Evolutionary conservation across 2,113 vertebrate genomes (phyloP).

Genomic region (Vombatus ursinus): DNA sequence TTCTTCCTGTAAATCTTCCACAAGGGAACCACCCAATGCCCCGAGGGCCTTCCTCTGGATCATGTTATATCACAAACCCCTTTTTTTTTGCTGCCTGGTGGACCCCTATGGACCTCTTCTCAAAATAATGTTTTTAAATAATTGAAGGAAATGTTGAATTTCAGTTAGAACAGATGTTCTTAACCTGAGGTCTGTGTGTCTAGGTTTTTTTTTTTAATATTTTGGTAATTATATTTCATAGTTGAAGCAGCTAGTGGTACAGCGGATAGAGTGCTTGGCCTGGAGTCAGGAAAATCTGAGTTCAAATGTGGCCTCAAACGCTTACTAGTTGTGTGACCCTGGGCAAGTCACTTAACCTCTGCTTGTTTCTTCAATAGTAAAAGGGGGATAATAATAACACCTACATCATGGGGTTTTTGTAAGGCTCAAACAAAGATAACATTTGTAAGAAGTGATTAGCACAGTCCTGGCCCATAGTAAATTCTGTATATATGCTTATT

Average conservation of each 20-base stretch:
- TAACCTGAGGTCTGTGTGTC: background rate
- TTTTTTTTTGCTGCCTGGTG: background rate
- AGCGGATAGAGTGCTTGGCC: background rate
- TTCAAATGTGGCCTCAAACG: background rate
- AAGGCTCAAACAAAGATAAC: background rate
- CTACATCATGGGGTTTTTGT: background rate
- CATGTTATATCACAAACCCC: background rate
- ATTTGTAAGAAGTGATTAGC: background rate
- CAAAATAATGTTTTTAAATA: background rate
- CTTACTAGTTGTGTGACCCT: background rate
- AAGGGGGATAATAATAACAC: background rate
- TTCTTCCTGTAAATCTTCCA: background rate
- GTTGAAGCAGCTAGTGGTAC: background rate
- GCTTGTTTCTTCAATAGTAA: background rate
- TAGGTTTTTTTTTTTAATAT: background rate
- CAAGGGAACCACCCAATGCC: background rate
- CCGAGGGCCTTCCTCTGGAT: background rate
- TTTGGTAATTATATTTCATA: background rate
- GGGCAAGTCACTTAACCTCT: background rate
- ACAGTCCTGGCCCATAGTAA: background rate
- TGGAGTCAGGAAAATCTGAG: background rate
- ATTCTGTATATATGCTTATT: background rate
- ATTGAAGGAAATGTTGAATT: background rate
- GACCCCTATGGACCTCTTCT: background rate
- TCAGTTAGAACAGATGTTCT: background rate